Conservation (phyloP, 2,888 invertebrate genomes). For the Aleiodes testaceus region DNA sequence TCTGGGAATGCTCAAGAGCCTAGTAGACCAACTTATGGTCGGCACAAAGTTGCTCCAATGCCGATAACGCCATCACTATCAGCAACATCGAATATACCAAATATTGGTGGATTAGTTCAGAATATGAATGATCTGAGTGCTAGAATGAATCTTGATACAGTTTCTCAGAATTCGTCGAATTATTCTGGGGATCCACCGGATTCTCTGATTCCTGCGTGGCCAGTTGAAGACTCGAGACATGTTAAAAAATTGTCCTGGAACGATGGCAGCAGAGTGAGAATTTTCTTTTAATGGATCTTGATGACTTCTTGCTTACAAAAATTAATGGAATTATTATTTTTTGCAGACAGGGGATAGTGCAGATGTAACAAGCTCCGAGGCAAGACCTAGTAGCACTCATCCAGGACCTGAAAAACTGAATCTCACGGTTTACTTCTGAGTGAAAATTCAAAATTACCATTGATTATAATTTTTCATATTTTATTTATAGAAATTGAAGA, state of each 20-base stretch:
- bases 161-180: slow-evolving; percentile 66
- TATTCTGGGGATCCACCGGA: slow-evolving; percentile 68
- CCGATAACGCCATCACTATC: slow-evolving; percentile 65
- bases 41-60: slow-evolving; percentile 67
- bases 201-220: slow-evolving; percentile 76
- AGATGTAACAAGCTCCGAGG: slow-evolving; percentile 71
- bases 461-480: slow-evolving; percentile 20
- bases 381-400: slow-evolving; percentile 66
- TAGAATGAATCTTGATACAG: slow-evolving; percentile 61
- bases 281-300: slow-evolving; percentile 1
- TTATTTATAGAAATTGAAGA: slow-evolving; percentile 30
- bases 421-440: slow-evolving; percentile 82
- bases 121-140: slow-evolving; percentile 71
- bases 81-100: slow-evolving; percentile 69
- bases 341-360: slow-evolving; percentile 74
- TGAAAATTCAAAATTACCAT: background rate
- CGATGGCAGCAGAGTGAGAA: slow-evolving; percentile 74
- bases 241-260: slow-evolving; percentile 88
- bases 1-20: slow-evolving; percentile 57
- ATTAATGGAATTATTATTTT: slow-evolving; percentile 42
- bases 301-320: slow-evolving; percentile 10
- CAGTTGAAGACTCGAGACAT: slow-evolving; percentile 79
- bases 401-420: slow-evolving; percentile 77
- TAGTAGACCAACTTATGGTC: slow-evolving; percentile 57
- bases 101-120: slow-evolving; percentile 68